Evolutionary conservation across 2,888 invertebrate genomes (phyloP).

Genomic region (Deilephila elpenor): DNA sequence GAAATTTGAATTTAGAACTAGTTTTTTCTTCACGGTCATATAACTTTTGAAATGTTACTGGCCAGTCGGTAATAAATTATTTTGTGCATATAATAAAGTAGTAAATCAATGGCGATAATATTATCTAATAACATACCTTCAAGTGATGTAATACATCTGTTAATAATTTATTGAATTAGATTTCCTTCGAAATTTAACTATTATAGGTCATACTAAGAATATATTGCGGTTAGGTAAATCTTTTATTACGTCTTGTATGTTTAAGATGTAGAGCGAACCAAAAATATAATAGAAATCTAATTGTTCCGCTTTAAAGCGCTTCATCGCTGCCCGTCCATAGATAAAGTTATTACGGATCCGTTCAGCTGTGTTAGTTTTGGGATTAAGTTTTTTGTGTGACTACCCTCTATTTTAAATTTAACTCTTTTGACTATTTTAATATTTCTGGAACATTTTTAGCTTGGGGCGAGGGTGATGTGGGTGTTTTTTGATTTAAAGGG

Average conservation of each 20-base stretch:
- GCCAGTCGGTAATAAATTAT: constrained; percentile 34
- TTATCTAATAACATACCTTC: not conserved
- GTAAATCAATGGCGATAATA: not conserved
- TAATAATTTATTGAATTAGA: not conserved
- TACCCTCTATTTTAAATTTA: constrained; percentile 81
- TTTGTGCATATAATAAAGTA: constrained; percentile 11
- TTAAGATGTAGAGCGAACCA: constrained; percentile 35
- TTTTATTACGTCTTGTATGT: not conserved
- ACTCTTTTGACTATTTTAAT: constrained; percentile 85
- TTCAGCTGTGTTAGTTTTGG: constrained; percentile 82
- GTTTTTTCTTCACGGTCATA: constrained; percentile 29
- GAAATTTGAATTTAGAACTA: constrained; percentile 54
- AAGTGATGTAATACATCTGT: not conserved
- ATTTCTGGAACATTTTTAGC: constrained; percentile 78
- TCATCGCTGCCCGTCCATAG: constrained; percentile 45
- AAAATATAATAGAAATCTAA: constrained; percentile 36
- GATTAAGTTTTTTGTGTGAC: constrained; percentile 71
- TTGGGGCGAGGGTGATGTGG: constrained; percentile 74
- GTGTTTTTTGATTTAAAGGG: constrained; percentile 70
- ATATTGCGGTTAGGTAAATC: too few species aligned
- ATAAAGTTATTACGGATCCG: constrained; percentile 56
- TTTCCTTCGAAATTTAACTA: not conserved
- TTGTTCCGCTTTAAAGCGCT: constrained; percentile 43
- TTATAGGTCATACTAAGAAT: not conserved
- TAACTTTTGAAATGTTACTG: constrained; percentile 22